Conservation (phyloP, 2,888 invertebrate species). For the Megamerina dolium region DNA sequence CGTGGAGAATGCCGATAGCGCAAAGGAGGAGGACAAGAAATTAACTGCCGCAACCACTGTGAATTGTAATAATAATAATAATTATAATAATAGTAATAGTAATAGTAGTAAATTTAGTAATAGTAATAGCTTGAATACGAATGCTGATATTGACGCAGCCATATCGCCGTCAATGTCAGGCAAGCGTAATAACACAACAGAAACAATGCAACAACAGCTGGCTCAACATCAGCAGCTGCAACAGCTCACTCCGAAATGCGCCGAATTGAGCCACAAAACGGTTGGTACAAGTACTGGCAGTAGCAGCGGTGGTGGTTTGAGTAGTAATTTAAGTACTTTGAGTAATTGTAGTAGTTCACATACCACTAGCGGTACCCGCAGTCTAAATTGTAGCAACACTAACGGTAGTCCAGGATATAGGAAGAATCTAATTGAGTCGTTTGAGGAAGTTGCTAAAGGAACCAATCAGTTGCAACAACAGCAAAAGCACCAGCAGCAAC, state of each 20-base stretch:
- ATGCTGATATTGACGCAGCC: background rate
- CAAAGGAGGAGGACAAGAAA: constrained; percentile 13
- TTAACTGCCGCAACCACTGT: constrained; percentile 18
- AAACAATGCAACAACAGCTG: constrained; percentile 18
- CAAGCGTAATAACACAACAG: constrained; percentile 16
- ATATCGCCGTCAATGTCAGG: background rate
- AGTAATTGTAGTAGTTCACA: constrained; percentile 31
- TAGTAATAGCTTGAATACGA: background rate
- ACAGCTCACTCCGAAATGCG: constrained; percentile 8
- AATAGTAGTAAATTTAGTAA: constrained; percentile 11
- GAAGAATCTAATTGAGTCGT: constrained; percentile 43
- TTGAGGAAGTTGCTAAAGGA: constrained; percentile 31
- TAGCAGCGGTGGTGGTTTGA: constrained; percentile 26
- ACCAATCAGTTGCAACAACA: no score
- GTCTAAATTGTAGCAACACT: constrained; percentile 15
- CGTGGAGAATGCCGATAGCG: background rate
- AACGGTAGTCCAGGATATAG: constrained; percentile 34
- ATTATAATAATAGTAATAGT: constrained; percentile 12
- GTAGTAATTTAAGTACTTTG: constrained; percentile 30
- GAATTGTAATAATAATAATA: constrained; percentile 11
- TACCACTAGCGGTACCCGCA: constrained; percentile 22
- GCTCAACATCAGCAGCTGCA: constrained; percentile 19
- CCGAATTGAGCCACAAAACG: constrained; percentile 7
- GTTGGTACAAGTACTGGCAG: constrained; percentile 12
- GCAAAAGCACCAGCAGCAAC: constrained; percentile 15